Evolutionary conservation across 2,113 vertebrate genomes (phyloP).

Genomic region (Tachysurus fulvidraco): DNA sequence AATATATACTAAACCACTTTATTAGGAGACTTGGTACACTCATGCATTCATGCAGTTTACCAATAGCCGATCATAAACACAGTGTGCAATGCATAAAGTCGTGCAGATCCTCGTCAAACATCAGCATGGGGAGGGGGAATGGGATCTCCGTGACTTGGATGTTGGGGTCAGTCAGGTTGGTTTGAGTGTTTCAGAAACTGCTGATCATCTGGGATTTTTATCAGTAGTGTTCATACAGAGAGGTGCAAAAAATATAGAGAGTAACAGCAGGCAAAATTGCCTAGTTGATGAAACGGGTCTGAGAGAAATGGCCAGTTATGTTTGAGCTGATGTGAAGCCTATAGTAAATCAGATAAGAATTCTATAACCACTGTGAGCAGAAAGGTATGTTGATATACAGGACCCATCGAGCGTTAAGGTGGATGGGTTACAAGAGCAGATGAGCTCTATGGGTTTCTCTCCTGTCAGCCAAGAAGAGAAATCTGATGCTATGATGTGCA

Average conservation of each 20-base stretch:
- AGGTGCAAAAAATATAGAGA: background rate
- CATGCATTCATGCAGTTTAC: background rate
- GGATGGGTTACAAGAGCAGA: background rate
- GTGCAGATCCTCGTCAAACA: background rate
- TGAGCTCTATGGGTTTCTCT: background rate
- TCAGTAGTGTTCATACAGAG: background rate
- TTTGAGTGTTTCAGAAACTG: background rate
- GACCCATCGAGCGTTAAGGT: background rate
- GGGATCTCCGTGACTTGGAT: background rate
- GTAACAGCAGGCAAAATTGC: background rate
- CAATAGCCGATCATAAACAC: background rate
- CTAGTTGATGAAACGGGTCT: background rate
- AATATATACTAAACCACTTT: background rate
- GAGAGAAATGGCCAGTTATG: background rate
- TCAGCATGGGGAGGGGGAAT: background rate
- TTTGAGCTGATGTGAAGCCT: background rate
- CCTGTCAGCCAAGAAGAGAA: background rate
- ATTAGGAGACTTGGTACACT: background rate
- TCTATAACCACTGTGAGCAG: background rate
- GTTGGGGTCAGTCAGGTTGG: background rate
- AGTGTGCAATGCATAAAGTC: background rate
- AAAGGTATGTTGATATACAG: background rate
- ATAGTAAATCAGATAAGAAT: background rate
- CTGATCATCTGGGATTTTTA: background rate
- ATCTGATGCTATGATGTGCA: background rate